These are phyloP conservation scores for Eristalinus sepulchralis DNA, from an alignment of 2,888 invertebrate species.

Conservation along the genomic window DNA sequence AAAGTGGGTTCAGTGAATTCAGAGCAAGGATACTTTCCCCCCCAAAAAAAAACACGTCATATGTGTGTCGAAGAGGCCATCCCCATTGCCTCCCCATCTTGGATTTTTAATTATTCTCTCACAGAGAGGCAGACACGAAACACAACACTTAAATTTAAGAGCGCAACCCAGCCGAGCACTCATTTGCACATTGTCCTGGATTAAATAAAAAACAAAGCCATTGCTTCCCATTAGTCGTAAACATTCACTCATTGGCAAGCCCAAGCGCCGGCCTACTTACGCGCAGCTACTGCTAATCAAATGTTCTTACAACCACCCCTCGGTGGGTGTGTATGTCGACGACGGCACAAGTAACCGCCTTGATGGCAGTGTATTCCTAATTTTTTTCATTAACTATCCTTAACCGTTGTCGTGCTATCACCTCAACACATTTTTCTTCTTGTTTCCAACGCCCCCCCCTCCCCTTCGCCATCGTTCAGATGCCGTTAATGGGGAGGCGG, in stretches of 20 bases:
- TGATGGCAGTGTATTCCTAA: constrained; percentile 38
- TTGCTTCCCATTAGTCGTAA: constrained; percentile 65
- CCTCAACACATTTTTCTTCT: not conserved
- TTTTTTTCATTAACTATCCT: constrained; percentile 67
- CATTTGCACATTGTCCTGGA: constrained; percentile 55
- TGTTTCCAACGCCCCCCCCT: not conserved
- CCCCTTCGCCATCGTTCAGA: not conserved
- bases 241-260: constrained; percentile 53
- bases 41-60: not conserved
- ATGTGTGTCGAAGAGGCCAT: not conserved
- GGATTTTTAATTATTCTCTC: not conserved
- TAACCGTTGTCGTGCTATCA: constrained; percentile 26
- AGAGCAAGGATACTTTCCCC: constrained; percentile 47
- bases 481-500: not conserved
- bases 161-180: not conserved
- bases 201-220: constrained; percentile 68
- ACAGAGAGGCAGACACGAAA: not conserved
- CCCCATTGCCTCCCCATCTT: not conserved
- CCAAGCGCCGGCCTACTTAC: not conserved
- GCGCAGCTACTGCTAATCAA: constrained; percentile 50
- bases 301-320: constrained; percentile 52
- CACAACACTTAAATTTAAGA: not conserved
- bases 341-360: not conserved
- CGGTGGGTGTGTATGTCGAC: not conserved
- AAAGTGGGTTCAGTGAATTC: constrained; percentile 49